Base-by-base conservation (phyloP, 2,888 invertebrate species). In the Drosophila parthenogenetica region DNA sequence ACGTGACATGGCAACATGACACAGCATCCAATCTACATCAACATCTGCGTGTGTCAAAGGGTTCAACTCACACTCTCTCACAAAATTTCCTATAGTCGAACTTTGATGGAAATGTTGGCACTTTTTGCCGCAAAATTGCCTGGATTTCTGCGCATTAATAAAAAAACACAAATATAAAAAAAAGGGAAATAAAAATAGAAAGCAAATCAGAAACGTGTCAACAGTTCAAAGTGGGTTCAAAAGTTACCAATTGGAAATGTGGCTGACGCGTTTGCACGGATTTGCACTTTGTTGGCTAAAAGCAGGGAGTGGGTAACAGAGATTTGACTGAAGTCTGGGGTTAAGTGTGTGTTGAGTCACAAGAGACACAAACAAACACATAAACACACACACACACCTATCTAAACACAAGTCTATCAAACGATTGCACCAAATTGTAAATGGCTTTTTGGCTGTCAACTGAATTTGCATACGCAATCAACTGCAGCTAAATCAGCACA, bases 91-190 rank as follows among this genome's bases (percentile, higher is more conserved):
- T 7, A 25, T 11, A n/a, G 69, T 67, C 71, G 64, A 71, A 76
- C 75, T 88, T 83, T 84, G 87, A 88, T 78, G 62, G 71, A 88
- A 88, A 60, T 86, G 78, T 78, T 86, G 73, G 69, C 81, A 81
- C 62, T 88, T 84, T 84, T 88, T 37, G 49, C 64, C 57, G 43
- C 72, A 74, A 83, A 85, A 77, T 65, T 59, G 46, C 25, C 46
- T 16, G 57, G 50, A 71, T 82, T 79, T 82, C 53, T 63, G 63
- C 61, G 75, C 82, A 87, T 85, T 81, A 82, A 71, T 74, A 86
- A 65, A 74, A 75, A 78, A 71, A 75, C 0, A 5, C 5, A 35
- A 0, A 35, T 3, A 35, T 48, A 61, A 55, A 45, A 45, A 37
- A 35, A 65, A 55, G 22, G 22, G 11, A 43, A 60, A 60, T 14